Percentiles rank a stretch among this genome's conserved stretches.
Evolutionary conservation across 2,113 vertebrate species (phyloP).

Genomic region (Okapia johnstoni): DNA sequence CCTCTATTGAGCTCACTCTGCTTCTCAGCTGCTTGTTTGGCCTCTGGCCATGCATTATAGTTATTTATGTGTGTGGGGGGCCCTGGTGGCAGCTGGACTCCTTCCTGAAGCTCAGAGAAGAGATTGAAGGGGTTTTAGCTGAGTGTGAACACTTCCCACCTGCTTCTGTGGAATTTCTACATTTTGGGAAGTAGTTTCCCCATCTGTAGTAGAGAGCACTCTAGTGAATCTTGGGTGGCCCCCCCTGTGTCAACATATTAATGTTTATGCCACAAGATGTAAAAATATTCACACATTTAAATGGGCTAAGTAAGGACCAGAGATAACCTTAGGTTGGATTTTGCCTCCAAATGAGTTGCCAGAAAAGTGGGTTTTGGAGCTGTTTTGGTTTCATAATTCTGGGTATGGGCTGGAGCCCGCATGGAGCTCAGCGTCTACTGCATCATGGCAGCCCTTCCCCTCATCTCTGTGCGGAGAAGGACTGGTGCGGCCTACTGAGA

Average conservation of each 20-base stretch:
- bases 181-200: neutral
- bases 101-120: neutral
- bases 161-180: neutral
- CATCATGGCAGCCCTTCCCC: neutral
- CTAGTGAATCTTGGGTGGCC: neutral
- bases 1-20: neutral
- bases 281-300: neutral
- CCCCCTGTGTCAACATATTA: neutral
- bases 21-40: neutral
- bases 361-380: neutral
- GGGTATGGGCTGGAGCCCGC: rapidly evolving
- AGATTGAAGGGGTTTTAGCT: neutral
- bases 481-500: neutral
- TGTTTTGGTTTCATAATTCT: neutral
- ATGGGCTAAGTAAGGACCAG: neutral
- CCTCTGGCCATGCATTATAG: neutral
- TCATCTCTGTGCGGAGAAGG: neutral
- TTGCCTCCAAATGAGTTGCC: neutral
- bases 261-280: neutral
- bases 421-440: rapidly evolving
- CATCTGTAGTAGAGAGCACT: neutral
- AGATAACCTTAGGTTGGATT: neutral
- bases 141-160: neutral
- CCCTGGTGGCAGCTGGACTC: neutral
- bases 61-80: neutral